Base-by-base conservation (phyloP, 2,888 invertebrate genomes). In the Panopea generosa region DNA sequence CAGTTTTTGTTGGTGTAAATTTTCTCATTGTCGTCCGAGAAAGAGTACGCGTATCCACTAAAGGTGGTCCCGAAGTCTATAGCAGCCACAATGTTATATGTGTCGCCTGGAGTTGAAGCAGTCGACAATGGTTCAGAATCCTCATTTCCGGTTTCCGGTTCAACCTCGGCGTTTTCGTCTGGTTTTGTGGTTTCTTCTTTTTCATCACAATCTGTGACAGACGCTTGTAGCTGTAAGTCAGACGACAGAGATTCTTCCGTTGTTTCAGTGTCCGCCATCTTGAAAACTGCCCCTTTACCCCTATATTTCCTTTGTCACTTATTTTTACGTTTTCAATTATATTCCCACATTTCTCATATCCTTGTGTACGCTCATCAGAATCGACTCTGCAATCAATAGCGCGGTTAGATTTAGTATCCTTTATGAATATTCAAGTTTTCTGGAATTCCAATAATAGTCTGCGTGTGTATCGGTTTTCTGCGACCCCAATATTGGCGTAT, bases 21-120 rank as follows among this genome's bases (percentile, higher is more conserved):
- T 26, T 85, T 86, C 7, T 86, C 84, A 55, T 82, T 84, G 74
- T 87, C 87, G 38, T 87, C 85, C 11, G 87, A 76, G 60, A 90
- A 87, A 1, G 89, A 87, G 71, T 90, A 90, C 0, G 90, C 90
- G 71, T 90, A 90, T 6, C 90, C 90, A 65, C 89, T 89, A 65
- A 89, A 90, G 1, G 90, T 89, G 16, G 90, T 90, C 0, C 90
- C 90, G 59, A 90, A 90, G 66, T 90, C 90, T 49, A 90, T 90
- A 59, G 90, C 90, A 14, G 88, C 87, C 7, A 90, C 87, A 52
- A 90, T 88, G 67, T 89, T 87, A 66, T 85, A 89, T 2, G 73
- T 67, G n/a, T 86, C 84, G 20, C 70, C 75, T 47, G 73, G 67
- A 50, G 61, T 74, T 27, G 47, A 65, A n/a, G 77, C 24, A 38